Percentiles rank a stretch among this genome's conserved stretches.
Conservation (phyloP, 2,797 vertebrate genomes). For the Threskiornis aethiopicus region DNA sequence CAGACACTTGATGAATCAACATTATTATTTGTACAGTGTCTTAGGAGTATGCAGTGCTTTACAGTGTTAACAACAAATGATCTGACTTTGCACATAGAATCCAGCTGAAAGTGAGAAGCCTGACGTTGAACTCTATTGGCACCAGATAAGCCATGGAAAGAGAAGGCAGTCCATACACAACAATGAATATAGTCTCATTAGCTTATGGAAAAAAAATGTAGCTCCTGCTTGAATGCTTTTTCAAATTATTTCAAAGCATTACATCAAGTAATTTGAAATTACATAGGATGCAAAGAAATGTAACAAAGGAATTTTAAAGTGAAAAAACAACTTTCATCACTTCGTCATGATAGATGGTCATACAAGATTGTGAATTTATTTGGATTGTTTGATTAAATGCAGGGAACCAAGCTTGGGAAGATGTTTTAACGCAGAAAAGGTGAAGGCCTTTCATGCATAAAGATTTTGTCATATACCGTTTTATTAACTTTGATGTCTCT, state of each 20-base stretch:
- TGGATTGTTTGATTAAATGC: neutral
- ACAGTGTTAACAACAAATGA: neutral
- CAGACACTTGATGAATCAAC: conserved; percentile 17
- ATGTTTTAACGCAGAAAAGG: neutral
- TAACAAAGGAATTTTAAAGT: neutral
- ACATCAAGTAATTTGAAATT: neutral
- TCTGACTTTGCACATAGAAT: neutral
- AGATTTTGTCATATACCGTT: neutral
- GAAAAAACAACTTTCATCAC: neutral
- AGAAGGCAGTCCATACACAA: neutral
- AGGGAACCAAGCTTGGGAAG: neutral
- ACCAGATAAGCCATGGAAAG: neutral
- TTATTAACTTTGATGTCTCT: neutral
- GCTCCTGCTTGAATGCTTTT: neutral
- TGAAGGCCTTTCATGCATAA: neutral
- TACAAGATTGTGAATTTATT: neutral
- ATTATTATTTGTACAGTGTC: neutral
- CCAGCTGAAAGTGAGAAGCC: neutral
- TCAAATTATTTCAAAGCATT: neutral
- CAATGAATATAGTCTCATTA: neutral
- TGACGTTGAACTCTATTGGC: neutral
- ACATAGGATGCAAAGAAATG: neutral
- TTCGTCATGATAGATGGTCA: neutral
- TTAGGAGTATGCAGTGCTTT: neutral
- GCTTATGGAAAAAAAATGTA: neutral